Evolutionary conservation across 2,797 vertebrate species (phyloP).

Genomic region (Acanthiza pusilla): DNA sequence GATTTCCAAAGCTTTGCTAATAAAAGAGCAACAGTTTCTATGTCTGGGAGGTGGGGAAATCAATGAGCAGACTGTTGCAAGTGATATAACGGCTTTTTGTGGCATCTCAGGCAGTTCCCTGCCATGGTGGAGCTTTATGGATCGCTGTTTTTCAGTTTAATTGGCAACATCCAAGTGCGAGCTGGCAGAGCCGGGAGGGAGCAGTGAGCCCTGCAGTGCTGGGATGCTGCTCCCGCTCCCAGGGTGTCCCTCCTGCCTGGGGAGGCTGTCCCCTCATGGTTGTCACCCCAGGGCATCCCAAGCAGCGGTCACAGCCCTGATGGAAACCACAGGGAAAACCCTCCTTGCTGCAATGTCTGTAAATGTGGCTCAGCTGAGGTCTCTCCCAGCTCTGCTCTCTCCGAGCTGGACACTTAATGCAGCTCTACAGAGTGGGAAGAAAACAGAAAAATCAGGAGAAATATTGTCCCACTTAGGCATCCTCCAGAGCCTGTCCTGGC

Average conservation of each 20-base stretch:
- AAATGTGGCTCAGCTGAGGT: not conserved
- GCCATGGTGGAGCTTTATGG: not conserved
- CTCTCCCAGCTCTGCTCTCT: not conserved
- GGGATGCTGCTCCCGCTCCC: not conserved
- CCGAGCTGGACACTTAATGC: not conserved
- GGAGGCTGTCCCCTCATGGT: fast-evolving
- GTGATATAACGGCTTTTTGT: not conserved
- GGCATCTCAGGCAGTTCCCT: not conserved
- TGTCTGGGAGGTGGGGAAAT: slow-evolving; percentile 41
- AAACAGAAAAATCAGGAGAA: not conserved
- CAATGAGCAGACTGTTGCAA: slow-evolving; percentile 12
- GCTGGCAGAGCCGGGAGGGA: not conserved
- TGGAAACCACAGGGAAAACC: not conserved
- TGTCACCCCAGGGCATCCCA: not conserved
- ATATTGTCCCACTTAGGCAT: not conserved
- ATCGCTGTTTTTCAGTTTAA: not conserved
- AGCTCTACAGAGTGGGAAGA: not conserved
- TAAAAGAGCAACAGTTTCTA: not conserved
- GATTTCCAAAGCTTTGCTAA: slow-evolving; percentile 35
- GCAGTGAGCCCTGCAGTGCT: fast-evolving
- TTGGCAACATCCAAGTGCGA: not conserved
- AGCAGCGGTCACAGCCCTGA: not conserved
- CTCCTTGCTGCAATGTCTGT: not conserved
- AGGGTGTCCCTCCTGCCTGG: not conserved
- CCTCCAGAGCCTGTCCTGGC: not conserved